Conservation (phyloP, 2,797 vertebrate species). For the Adrianichthys oophorus region DNA sequence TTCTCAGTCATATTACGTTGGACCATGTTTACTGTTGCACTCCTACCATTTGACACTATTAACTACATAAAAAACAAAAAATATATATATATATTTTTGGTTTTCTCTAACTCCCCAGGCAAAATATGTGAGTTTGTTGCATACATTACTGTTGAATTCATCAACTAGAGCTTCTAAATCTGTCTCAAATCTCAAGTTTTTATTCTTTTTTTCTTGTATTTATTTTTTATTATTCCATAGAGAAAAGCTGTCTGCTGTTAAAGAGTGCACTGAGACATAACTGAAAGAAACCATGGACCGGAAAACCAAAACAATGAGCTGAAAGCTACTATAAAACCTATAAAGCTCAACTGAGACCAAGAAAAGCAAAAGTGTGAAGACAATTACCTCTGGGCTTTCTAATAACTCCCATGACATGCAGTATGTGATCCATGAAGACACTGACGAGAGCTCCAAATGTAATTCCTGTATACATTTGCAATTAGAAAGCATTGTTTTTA, state of each 20-base stretch:
- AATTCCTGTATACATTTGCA: conserved; percentile 6
- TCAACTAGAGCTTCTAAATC: too few species aligned
- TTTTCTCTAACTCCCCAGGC: too few species aligned
- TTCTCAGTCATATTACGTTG: too few species aligned
- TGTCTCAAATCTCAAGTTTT: background rate
- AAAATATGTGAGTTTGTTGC: too few species aligned
- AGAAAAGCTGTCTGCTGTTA: background rate
- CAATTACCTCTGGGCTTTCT: conserved; percentile 7
- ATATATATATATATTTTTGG: too few species aligned
- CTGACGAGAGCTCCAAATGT: background rate
- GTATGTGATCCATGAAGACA: background rate
- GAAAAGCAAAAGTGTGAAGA: background rate
- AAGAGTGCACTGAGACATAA: background rate
- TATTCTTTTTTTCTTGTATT: background rate
- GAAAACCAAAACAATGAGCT: conserved; percentile 1
- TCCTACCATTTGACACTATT: too few species aligned
- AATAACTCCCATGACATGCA: background rate
- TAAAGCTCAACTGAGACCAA: background rate
- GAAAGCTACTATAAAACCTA: background rate
- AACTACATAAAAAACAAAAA: too few species aligned
- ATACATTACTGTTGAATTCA: too few species aligned
- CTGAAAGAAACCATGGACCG: background rate
- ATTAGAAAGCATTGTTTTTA: background rate
- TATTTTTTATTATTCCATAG: background rate
- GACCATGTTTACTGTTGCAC: too few species aligned